Percentiles rank a stretch among this genome's conserved stretches.
phyloP scores from a whole-genome alignment of 2,888 invertebrate genomes.

The Diaprepes abbreviatus region DNA sequence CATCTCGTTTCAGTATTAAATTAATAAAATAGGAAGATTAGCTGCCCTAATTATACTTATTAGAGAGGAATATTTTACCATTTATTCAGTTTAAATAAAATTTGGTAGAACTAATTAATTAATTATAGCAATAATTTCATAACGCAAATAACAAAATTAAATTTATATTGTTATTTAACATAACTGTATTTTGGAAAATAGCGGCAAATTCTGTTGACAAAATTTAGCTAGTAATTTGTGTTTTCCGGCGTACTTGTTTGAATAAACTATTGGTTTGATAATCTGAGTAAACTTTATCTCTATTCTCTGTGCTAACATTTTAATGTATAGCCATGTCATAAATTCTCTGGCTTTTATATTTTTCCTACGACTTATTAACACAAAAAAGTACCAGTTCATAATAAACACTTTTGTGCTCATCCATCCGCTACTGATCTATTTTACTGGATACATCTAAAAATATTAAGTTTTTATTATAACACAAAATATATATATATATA shows the following conservation, averaged over 20 bases:
- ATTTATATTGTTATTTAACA: slow-evolving; percentile 28
- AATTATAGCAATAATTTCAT: slow-evolving; percentile 35
- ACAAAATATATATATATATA: too few species aligned
- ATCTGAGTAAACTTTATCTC: neutral
- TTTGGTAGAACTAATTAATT: slow-evolving; percentile 31
- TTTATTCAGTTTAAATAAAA: slow-evolving; percentile 29
- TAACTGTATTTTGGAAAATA: neutral
- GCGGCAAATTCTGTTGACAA: slow-evolving; percentile 17
- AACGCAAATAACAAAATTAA: slow-evolving; percentile 27
- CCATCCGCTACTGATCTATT: too few species aligned
- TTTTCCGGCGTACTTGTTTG: slow-evolving; percentile 3
- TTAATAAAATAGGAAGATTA: too few species aligned
- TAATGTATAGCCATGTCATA: too few species aligned
- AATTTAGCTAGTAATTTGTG: slow-evolving; percentile 15
- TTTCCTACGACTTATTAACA: too few species aligned
- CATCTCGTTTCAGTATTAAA: too few species aligned
- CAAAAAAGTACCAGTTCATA: too few species aligned
- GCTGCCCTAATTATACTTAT: too few species aligned
- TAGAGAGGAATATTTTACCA: slow-evolving; percentile 34
- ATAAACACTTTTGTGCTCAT: too few species aligned
- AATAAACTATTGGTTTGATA: neutral
- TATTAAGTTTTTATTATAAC: too few species aligned
- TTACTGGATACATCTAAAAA: too few species aligned
- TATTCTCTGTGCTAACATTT: neutral
- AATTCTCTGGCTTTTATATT: too few species aligned